Evolutionary conservation across 1,140 invertebrate genomes (phyloP).

Genomic region (Dolichoris vasculosae): DNA sequence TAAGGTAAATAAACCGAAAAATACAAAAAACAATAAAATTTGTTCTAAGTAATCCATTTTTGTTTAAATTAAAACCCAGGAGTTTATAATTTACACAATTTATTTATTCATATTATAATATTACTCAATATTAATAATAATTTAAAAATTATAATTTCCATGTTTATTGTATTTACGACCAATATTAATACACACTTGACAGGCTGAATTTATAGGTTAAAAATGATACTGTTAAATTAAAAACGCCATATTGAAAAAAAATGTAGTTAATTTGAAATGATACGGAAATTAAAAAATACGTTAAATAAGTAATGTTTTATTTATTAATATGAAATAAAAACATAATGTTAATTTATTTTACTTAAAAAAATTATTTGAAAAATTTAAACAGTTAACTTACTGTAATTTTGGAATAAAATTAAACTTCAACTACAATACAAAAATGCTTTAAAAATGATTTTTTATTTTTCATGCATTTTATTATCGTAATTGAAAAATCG

Average conservation of each 20-base stretch:
- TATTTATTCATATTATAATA: background rate
- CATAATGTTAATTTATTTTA: background rate
- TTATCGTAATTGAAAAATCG: background rate
- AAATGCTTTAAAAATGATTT: no score
- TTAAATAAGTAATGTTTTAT: background rate
- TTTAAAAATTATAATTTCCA: background rate
- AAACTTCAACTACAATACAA: background rate
- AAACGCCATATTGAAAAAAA: slow-evolving; percentile 24
- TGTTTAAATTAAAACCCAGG: slow-evolving; percentile 42
- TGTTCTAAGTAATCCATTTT: slow-evolving; percentile 43
- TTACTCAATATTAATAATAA: background rate
- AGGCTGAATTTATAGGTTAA: slow-evolving; percentile 16
- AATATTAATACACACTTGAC: background rate
- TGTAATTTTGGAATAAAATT: no score
- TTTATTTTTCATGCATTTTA: background rate
- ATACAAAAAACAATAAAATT: slow-evolving; percentile 30
- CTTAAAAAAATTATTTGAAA: background rate
- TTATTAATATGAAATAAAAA: background rate
- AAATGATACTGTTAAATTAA: background rate
- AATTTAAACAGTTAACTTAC: background rate
- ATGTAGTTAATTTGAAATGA: slow-evolving; percentile 9
- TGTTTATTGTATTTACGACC: background rate
- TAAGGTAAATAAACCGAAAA: slow-evolving; percentile 50
- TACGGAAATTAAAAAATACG: background rate
- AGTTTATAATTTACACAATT: slow-evolving; percentile 22